Conservation (phyloP, 2,888 invertebrate species). For the Meliscaeva auricollis region DNA sequence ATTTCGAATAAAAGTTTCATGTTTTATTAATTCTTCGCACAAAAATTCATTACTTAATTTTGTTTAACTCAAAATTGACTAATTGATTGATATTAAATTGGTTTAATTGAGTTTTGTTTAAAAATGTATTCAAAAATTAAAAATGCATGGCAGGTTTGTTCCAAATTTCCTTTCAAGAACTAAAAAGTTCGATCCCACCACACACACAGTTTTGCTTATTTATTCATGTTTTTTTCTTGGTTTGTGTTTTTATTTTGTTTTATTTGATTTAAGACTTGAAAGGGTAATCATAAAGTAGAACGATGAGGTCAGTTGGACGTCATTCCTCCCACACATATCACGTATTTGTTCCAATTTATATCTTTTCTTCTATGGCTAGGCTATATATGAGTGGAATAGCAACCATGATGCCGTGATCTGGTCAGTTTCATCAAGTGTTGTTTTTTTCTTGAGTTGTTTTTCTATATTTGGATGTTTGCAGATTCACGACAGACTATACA, state of each 20-base stretch:
- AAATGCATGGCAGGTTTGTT: slow-evolving; percentile 18
- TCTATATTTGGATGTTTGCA: slow-evolving; percentile 64
- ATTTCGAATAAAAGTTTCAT: slow-evolving; percentile 40
- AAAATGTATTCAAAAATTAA: not conserved
- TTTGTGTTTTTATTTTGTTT: slow-evolving; percentile 3
- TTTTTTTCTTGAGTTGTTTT: slow-evolving; percentile 35
- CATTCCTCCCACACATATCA: slow-evolving; percentile 42
- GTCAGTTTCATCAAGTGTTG: slow-evolving; percentile 31
- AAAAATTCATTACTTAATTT: slow-evolving; percentile 41
- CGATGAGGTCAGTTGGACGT: slow-evolving; percentile 55
- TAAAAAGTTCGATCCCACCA: not conserved
- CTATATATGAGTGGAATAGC: not conserved
- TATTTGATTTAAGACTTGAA: slow-evolving; percentile 1
- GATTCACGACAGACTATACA: slow-evolving; percentile 64
- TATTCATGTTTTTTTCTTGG: slow-evolving; percentile 23
- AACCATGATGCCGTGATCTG: slow-evolving; percentile 3
- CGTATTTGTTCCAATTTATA: slow-evolving; percentile 55
- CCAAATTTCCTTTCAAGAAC: slow-evolving; percentile 23
- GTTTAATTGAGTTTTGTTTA: slow-evolving; percentile 37
- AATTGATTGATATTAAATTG: slow-evolving; percentile 50
- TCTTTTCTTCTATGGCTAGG: not conserved
- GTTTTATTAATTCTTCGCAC: slow-evolving; percentile 44
- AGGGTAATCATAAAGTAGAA: slow-evolving; percentile 21
- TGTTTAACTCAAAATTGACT: slow-evolving; percentile 42
- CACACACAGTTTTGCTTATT: not conserved